Percentiles rank a stretch among this genome's conserved stretches.
phyloP scores from a whole-genome alignment of 2,797 vertebrate species.

The Paguma larvata region DNA sequence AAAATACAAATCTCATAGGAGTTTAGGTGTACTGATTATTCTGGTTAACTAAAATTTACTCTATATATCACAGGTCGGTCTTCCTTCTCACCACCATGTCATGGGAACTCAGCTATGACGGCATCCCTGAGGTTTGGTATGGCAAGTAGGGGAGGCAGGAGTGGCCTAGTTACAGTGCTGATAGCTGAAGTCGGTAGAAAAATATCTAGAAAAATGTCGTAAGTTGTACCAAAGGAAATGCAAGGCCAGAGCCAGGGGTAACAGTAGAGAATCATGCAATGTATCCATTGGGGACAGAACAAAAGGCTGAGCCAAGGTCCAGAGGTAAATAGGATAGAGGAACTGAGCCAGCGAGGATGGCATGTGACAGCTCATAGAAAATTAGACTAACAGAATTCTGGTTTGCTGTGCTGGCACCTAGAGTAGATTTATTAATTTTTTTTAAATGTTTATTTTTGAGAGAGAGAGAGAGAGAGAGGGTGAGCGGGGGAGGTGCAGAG shows the following conservation, averaged over 20 bases:
- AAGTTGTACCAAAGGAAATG: neutral
- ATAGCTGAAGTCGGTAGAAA: neutral
- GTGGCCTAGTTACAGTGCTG: neutral
- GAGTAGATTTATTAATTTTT: neutral
- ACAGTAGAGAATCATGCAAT: neutral
- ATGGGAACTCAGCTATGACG: neutral
- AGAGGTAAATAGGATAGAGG: neutral
- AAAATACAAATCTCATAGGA: neutral
- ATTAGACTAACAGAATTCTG: neutral
- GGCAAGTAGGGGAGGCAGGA: neutral
- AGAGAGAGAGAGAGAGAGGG: too few relatives aligned
- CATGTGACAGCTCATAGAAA: neutral
- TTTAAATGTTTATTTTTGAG: too few relatives aligned
- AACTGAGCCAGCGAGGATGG: neutral
- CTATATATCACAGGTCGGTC: neutral
- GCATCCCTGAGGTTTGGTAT: neutral
- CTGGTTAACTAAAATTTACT: neutral
- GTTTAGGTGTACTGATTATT: neutral
- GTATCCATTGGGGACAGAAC: neutral
- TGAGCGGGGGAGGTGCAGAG: too few relatives aligned
- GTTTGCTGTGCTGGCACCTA: neutral
- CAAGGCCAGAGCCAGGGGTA: neutral
- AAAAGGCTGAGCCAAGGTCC: neutral
- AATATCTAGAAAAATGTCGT: neutral
- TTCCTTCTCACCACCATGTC: accelerated